These are phyloP conservation scores for Tarsius wallacei DNA, from an alignment of 2,797 vertebrate genomes.

Conservation along the genomic window DNA sequence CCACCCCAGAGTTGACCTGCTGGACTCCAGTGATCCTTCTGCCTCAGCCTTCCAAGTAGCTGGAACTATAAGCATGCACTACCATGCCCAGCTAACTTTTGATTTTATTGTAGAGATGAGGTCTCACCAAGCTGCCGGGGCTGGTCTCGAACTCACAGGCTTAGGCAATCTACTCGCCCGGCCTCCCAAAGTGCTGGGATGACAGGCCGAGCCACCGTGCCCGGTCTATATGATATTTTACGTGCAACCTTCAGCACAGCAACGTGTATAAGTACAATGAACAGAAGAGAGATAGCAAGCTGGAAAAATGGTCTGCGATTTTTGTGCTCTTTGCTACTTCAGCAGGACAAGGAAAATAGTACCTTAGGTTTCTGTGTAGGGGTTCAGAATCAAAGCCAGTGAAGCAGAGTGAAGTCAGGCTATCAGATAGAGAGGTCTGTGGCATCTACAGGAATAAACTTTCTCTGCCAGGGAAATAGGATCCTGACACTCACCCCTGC, in stretches of 20 bases:
- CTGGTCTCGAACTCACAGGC: no score
- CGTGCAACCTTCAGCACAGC: neutral
- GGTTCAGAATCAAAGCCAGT: slow-evolving; percentile 41
- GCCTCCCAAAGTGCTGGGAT: no score
- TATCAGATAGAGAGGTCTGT: neutral
- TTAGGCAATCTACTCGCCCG: no score
- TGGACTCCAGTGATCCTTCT: no score
- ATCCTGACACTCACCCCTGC: neutral
- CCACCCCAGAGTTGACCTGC: no score
- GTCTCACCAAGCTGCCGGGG: no score
- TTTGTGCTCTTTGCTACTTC: neutral
- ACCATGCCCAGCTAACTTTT: no score
- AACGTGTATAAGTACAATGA: neutral
- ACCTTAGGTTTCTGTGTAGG: neutral
- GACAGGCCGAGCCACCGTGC: no score
- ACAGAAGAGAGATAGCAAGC: neutral
- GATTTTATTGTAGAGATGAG: no score
- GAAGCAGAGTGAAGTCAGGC: neutral
- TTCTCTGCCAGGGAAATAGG: neutral
- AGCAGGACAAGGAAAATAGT: neutral
- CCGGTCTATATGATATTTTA: neutral
- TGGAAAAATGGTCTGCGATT: neutral
- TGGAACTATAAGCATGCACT: no score
- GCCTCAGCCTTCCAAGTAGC: no score
- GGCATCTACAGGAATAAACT: neutral